These are phyloP conservation scores for Pogoniulus pusillus DNA, from an alignment of 2,797 vertebrate species.

Conservation along the genomic window DNA sequence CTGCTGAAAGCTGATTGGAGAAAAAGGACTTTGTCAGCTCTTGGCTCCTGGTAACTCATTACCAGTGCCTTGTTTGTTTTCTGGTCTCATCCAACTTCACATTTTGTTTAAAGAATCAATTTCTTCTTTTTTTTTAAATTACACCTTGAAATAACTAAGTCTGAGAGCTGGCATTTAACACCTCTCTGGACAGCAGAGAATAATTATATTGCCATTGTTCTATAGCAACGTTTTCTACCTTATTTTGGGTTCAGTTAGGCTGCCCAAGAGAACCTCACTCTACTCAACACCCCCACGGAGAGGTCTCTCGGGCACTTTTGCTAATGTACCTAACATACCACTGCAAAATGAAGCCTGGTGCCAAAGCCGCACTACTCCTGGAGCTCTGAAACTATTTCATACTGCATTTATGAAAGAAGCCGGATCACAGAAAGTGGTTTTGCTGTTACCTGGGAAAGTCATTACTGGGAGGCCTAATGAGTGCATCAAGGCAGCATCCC, in stretches of 20 bases:
- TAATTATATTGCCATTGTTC: neutral
- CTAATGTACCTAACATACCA: neutral
- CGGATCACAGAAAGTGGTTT: neutral
- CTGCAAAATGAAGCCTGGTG: neutral
- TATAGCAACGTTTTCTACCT: neutral
- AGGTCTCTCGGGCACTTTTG: neutral
- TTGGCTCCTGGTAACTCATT: neutral
- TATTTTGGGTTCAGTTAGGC: neutral
- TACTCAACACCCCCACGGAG: rapidly evolving
- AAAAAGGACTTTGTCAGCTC: neutral
- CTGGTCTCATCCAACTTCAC: neutral
- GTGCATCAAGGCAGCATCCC: neutral
- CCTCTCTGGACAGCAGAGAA: neutral
- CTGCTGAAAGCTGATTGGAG: neutral
- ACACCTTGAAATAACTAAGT: neutral
- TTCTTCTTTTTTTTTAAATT: neutral
- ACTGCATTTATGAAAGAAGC: neutral
- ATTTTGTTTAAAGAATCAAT: neutral
- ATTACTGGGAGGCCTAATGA: neutral
- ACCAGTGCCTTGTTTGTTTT: neutral
- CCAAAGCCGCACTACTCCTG: neutral
- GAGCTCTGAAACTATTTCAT: neutral
- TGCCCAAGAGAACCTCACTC: neutral
- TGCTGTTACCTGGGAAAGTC: conserved; percentile 37
- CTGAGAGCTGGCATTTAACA: neutral